Conservation (phyloP, 2,113 vertebrate genomes). For the Macheiramphus alcinus region DNA sequence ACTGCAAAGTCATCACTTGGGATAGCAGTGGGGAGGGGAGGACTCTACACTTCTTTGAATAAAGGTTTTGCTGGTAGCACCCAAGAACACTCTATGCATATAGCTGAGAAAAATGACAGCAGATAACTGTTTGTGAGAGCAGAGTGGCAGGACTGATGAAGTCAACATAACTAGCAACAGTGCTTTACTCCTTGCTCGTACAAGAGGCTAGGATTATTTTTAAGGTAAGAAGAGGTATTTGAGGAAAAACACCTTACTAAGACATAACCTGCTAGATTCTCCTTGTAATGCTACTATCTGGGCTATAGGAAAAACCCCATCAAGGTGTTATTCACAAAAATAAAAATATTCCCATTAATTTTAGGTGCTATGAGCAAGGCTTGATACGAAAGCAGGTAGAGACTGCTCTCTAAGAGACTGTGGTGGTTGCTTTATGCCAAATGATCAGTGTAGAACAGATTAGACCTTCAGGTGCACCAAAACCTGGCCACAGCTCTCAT, state of each 20-base stretch:
- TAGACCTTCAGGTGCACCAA: neutral
- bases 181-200: neutral
- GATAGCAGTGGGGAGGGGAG: neutral
- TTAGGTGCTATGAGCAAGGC: neutral
- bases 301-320: neutral
- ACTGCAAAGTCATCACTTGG: neutral
- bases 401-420: neutral
- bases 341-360: neutral
- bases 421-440: neutral
- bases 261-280: neutral
- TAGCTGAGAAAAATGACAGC: neutral
- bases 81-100: neutral
- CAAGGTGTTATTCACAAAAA: neutral
- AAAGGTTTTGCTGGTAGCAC: neutral
- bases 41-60: neutral
- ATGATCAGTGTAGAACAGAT: neutral
- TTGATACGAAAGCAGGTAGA: neutral
- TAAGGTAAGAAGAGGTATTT: neutral
- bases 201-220: neutral
- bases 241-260: neutral
- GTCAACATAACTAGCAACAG: neutral
- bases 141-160: neutral
- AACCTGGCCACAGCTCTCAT: neutral
- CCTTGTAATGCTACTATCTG: neutral
- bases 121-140: neutral